Evolutionary conservation across 1,140 invertebrate genomes (phyloP).

Genomic region (Drosophila burlai): DNA sequence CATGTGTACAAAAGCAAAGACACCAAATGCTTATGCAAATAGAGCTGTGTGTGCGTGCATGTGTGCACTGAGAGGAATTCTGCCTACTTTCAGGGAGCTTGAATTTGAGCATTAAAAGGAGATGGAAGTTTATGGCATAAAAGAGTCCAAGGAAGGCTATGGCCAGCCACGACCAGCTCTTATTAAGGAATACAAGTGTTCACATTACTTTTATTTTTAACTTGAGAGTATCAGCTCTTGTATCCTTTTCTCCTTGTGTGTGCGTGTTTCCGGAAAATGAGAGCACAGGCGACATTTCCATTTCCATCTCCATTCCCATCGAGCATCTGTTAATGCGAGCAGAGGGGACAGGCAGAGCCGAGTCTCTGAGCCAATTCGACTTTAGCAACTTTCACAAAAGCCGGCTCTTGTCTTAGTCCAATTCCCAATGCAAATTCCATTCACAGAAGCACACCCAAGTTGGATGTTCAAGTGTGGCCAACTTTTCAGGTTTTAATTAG

Average conservation of each 20-base stretch:
- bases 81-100: too few species aligned
- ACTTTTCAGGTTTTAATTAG: constrained; percentile 81
- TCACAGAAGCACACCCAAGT: constrained; percentile 49
- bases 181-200: background rate
- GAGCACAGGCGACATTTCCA: constrained; percentile 66
- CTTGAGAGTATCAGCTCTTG: background rate
- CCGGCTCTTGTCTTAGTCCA: constrained; percentile 73
- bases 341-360: background rate
- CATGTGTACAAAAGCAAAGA: constrained; percentile 46
- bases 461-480: constrained; percentile 65
- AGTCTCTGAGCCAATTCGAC: constrained; percentile 65
- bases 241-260: constrained; percentile 7
- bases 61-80: background rate
- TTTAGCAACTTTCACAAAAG: constrained; percentile 64
- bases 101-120: background rate
- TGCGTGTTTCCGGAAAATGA: constrained; percentile 52
- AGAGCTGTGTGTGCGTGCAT: background rate
- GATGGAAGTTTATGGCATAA: background rate
- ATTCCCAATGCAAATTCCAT: constrained; percentile 74
- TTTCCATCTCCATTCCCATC: constrained; percentile 51
- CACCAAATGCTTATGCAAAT: constrained; percentile 59
- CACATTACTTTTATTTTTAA: background rate
- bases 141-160: background rate
- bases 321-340: constrained; percentile 70
- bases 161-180: background rate